Base-by-base conservation (phyloP, 2,888 invertebrate species). In the Ectropis crepuscularia region DNA sequence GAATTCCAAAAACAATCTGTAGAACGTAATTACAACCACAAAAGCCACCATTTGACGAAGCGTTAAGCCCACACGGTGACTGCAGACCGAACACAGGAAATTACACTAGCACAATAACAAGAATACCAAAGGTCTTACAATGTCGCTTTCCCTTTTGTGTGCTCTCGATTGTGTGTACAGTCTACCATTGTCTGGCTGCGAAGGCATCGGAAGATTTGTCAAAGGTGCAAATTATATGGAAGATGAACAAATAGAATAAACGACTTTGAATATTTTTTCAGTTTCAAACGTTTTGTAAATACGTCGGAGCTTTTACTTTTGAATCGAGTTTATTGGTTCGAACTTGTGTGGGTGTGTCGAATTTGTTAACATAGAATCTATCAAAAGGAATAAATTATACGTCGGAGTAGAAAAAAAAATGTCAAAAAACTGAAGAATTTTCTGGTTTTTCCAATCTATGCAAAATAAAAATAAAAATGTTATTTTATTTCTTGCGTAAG, bases 91-190 rank as follows among this genome's bases (percentile, higher is more conserved):
- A 50, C 39, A 46, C 47, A 36, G 57, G 11, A 62, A 57, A 57
- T 63, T 57, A 51, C 55, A 37, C 37, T 53, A 16, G 11, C 9
- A 11, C 47, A 12, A n/a, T 42, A 46, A 53, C 11, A 41, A 49
- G 43, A 42, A 51, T 57, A 36, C 12, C 10, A 46, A 45, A 39
- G 12, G 28, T 12, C 60, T 54, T 37, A 55, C 38, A 12, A 11
- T 8, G 42, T 42, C 53, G 11, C 45, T 53, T 38, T 61, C 6
- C 59, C 57, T 63, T 70, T 69, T 70, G 73, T 69, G 61, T 43
- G 41, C 16, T 61, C 59, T 61, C 61, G 43, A 68, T 68, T 73
- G 65, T 69, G 68, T 67, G 53, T 53, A 65, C 48, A 6, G 46
- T 45, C 9, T 11, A 47, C 48, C 59, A 66, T 69, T 69, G 71